phyloP scores from a whole-genome alignment of 2,888 invertebrate species.

The Hecatera dysodea region DNA sequence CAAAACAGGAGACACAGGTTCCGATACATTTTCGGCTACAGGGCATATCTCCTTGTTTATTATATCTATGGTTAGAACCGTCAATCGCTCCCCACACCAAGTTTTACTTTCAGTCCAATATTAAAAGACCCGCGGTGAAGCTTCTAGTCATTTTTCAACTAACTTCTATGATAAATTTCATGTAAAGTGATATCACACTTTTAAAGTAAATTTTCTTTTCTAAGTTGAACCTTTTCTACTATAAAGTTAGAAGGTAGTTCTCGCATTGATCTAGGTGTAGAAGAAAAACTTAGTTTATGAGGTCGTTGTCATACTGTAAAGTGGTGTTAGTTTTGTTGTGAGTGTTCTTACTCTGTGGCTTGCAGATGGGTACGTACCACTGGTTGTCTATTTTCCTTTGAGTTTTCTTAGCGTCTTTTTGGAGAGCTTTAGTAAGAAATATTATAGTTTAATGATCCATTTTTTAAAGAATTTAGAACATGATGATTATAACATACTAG shows the following conservation, averaged over 20 bases:
- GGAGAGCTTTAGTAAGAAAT: too few relatives aligned
- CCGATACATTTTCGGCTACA: too few relatives aligned
- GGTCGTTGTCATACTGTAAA: slow-evolving; percentile 23
- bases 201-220: slow-evolving; percentile 65
- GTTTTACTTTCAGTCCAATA: slow-evolving; percentile 65
- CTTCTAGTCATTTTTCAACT: slow-evolving; percentile 69
- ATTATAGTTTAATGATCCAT: too few relatives aligned
- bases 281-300: slow-evolving; percentile 31
- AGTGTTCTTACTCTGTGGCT: slow-evolving; percentile 24
- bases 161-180: slow-evolving; percentile 68
- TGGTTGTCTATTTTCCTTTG: neutral
- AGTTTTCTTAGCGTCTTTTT: too few relatives aligned
- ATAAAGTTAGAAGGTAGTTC: slow-evolving; percentile 36
- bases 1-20: too few relatives aligned
- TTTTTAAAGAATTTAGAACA: too few relatives aligned
- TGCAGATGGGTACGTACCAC: neutral
- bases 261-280: slow-evolving; percentile 19
- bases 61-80: too few relatives aligned
- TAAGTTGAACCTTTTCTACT: slow-evolving; percentile 36
- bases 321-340: neutral
- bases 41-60: too few relatives aligned
- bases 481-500: too few relatives aligned
- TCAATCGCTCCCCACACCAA: slow-evolving; percentile 50
- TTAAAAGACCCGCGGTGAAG: slow-evolving; percentile 58
- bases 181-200: slow-evolving; percentile 68